Evolutionary conservation across 2,797 vertebrate species (phyloP).

Genomic region (Thaleichthys pacificus): DNA sequence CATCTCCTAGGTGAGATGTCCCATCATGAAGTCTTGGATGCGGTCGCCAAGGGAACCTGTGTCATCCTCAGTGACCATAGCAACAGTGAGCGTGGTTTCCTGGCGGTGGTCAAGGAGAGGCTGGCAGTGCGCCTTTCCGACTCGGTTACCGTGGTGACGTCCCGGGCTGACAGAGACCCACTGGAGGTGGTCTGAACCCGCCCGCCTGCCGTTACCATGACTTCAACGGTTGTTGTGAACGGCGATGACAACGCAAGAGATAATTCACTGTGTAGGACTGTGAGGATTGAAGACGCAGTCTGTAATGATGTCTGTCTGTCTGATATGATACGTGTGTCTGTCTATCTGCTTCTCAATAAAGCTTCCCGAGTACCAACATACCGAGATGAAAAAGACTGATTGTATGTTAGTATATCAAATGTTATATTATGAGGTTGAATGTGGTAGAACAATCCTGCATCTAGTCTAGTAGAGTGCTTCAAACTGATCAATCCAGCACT

Average conservation of each 20-base stretch:
- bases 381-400: too few relatives aligned
- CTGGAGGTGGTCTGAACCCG: constrained; percentile 78
- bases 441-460: too few relatives aligned
- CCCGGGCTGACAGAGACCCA: constrained; percentile 86
- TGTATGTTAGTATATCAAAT: too few relatives aligned
- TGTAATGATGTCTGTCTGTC: too few relatives aligned
- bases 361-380: too few relatives aligned
- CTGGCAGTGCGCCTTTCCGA: constrained; percentile 75
- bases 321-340: too few relatives aligned
- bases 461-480: too few relatives aligned
- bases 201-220: not conserved
- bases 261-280: not conserved
- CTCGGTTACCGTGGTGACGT: constrained; percentile 76
- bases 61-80: constrained; percentile 95
- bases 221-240: not conserved
- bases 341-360: too few relatives aligned
- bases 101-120: constrained; percentile 79
- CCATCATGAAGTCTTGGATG: constrained; percentile 91
- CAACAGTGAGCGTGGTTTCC: constrained; percentile 93
- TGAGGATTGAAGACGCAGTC: too few relatives aligned
- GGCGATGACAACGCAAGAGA: not conserved
- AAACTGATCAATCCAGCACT: too few relatives aligned
- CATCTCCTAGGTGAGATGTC: constrained; percentile 90
- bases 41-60: constrained; percentile 81
- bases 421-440: too few relatives aligned